Percentiles rank a stretch among this genome's conserved stretches.
phyloP scores from a whole-genome alignment of 2,888 invertebrate species.

The Teleogryllus oceanicus region DNA sequence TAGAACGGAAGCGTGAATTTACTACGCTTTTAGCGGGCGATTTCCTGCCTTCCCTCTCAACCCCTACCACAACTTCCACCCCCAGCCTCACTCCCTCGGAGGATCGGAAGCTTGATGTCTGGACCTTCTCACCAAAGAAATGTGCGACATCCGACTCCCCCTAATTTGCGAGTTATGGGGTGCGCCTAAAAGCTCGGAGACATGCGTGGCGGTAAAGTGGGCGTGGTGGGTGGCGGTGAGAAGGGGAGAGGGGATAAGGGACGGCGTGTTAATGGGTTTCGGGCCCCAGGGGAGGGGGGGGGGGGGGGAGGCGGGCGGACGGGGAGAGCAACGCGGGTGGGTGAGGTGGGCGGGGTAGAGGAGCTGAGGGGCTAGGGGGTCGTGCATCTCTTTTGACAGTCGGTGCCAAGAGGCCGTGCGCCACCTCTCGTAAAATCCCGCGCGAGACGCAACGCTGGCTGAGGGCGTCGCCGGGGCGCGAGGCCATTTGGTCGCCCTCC shows the following conservation, averaged over 20 bases:
- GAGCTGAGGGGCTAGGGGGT: no score
- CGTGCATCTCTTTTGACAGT: no score
- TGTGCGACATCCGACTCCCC: conserved; percentile 5
- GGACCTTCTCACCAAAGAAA: neutral
- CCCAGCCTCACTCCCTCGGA: neutral
- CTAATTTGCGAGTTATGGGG: conserved; percentile 18
- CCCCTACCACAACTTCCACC: neutral
- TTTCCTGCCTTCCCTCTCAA: neutral
- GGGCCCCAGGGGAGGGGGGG: no score
- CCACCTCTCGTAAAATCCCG: no score
- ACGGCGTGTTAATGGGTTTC: neutral
- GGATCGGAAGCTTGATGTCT: neutral
- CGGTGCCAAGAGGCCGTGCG: no score
- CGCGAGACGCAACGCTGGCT: no score
- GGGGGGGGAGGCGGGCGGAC: no score
- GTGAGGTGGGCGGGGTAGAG: no score
- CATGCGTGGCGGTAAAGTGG: neutral
- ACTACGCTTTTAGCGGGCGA: conserved; percentile 1
- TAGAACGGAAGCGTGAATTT: neutral
- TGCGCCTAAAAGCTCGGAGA: neutral
- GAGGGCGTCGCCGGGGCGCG: no score
- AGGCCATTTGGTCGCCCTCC: no score
- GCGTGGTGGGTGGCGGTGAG: neutral
- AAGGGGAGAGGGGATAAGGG: no score
- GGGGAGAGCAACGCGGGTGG: no score